Evolutionary conservation across 1,140 invertebrate species (phyloP).

Genomic region (Neotoxoptera formosana): DNA sequence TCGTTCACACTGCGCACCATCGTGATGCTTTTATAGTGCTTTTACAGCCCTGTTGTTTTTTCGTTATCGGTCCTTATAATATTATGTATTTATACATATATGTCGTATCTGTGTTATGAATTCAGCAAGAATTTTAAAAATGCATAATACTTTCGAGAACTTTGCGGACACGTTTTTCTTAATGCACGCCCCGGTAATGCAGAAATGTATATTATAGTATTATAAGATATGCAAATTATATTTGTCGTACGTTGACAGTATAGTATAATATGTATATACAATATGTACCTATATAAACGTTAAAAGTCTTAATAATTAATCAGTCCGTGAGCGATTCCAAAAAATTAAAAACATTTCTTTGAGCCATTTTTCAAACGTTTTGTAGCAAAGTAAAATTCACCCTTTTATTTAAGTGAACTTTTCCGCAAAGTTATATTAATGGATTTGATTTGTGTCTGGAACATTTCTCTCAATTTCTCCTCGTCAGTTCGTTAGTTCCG

Average conservation of each 20-base stretch:
- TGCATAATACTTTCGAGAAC: neutral
- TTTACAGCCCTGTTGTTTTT: neutral
- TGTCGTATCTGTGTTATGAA: neutral
- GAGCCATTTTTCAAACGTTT: neutral
- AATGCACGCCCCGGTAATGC: neutral
- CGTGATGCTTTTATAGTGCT: neutral
- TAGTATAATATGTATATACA: neutral
- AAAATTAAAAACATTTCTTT: constrained; percentile 20
- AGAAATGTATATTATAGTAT: neutral
- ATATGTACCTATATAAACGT: neutral
- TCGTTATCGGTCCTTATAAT: neutral
- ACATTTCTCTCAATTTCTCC: constrained; percentile 14
- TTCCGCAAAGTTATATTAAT: constrained; percentile 6
- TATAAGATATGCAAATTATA: neutral
- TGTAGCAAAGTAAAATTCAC: neutral
- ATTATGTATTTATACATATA: neutral
- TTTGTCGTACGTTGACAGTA: neutral
- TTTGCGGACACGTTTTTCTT: neutral
- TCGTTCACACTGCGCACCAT: neutral
- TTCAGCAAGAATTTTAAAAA: constrained; percentile 14
- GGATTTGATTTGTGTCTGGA: constrained; percentile 28
- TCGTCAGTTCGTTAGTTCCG: neutral
- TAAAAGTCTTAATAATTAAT: constrained; percentile 5
- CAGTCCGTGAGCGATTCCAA: neutral
- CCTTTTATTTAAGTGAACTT: neutral